Evolutionary conservation across 2,888 invertebrate genomes (phyloP), one percentile per base, ranked within the genome.

Genomic region (Tromatobia lineatoria): DNA sequence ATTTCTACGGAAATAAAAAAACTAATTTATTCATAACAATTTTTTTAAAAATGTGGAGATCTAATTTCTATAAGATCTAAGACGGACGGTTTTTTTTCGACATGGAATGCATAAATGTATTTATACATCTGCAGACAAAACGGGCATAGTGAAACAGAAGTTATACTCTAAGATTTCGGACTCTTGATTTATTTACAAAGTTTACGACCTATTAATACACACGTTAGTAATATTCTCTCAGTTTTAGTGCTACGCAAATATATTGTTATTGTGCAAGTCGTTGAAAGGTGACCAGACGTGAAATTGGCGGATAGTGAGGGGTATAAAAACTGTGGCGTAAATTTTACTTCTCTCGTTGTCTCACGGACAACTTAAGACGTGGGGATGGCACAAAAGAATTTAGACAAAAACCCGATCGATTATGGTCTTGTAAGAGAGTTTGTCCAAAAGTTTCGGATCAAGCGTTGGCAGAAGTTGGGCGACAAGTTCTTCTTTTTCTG

Each of bases 221-320:
- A 91, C 87, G 90, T 88, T 54, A 54, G n/a, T 13, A 18, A 25
- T n/a, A 11, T 25, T 34, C 20, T 4, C 2, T 6, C 45, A 57
- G 25, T 20, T 71, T 71, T 20, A 13, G 91, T 91, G 91, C 90
- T 89, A 91, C 90, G 89, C 88, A 90, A 92, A 91, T 89, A 89
- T 87, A 89, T 90, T 86, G 86, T 88, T 87, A 90, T 91, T 87
- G 23, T 18, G 47, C 61, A 77, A 80, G 47, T 23, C 20, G 70
- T 66, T 57, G 73, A 80, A 47, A 57, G 10, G 10, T 23, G 38
- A 42, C 38, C n/a, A 15, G 71, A 23, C 54, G n/a, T 38, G 25
- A 71, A 52, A 71, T 25, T 23, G 23, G 7, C n/a, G 47, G 13
- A 38, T 3, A 15, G 18, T 25, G 11, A 69, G 25, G 10, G 29